Evolutionary conservation across 2,888 invertebrate species (phyloP).

Genomic region (Chymomyza caudatula): DNA sequence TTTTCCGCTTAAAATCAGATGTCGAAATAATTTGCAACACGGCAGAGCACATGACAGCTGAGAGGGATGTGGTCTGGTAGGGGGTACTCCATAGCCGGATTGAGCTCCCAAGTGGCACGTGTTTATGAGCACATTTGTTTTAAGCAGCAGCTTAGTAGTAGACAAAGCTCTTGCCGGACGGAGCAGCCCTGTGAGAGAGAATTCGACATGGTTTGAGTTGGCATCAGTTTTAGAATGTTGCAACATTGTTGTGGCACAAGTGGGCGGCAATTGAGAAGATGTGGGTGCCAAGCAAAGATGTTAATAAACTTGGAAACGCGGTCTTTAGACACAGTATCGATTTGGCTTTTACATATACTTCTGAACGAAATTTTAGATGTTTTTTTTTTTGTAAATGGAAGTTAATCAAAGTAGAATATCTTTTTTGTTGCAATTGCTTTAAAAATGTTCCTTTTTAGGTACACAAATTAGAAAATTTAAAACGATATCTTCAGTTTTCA

Average conservation of each 20-base stretch:
- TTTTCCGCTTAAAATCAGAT: slow-evolving; percentile 78
- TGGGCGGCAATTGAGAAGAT: not conserved
- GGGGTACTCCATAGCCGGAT: not conserved
- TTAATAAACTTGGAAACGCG: too few relatives aligned
- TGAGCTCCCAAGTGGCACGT: slow-evolving; percentile 54
- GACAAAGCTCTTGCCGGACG: slow-evolving; percentile 10
- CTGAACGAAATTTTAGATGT: too few relatives aligned
- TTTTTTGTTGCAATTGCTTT: too few relatives aligned
- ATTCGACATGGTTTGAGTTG: not conserved
- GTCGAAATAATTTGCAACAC: slow-evolving; percentile 76
- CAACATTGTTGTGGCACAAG: not conserved
- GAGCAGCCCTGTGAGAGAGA: not conserved
- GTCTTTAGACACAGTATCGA: too few relatives aligned
- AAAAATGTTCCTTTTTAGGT: too few relatives aligned
- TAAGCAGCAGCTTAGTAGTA: slow-evolving; percentile 32
- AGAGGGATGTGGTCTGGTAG: not conserved
- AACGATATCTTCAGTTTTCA: too few relatives aligned
- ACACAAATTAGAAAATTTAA: too few relatives aligned
- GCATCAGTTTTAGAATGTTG: not conserved
- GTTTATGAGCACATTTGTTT: slow-evolving; percentile 58
- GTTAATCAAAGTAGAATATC: too few relatives aligned
- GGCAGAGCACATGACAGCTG: slow-evolving; percentile 51
- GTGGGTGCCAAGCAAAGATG: not conserved
- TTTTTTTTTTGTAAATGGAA: too few relatives aligned
- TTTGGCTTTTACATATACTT: too few relatives aligned